Percentiles rank a stretch among this genome's conserved stretches.
Conservation (phyloP, 2,113 vertebrate species). For the Dunckerocampus dactyliophorus region DNA sequence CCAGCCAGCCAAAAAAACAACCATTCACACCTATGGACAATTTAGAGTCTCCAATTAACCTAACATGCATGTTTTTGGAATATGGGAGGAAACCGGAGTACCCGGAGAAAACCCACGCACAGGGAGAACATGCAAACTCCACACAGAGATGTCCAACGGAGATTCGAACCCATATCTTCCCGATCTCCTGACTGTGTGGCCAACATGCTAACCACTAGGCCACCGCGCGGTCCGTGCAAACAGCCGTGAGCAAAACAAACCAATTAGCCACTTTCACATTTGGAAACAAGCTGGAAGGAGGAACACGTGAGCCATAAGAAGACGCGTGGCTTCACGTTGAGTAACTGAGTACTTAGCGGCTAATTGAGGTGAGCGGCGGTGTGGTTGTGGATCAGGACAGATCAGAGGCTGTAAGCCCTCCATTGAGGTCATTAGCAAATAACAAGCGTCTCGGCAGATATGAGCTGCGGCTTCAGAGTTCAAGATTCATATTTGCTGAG, state of each 20-base stretch:
- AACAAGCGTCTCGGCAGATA: slow-evolving; percentile 5
- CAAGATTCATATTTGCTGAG: slow-evolving; percentile 5
- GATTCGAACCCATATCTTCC: too few species aligned
- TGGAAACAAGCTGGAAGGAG: neutral
- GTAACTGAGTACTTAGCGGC: slow-evolving; percentile 8
- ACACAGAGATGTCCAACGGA: too few species aligned
- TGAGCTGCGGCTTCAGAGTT: slow-evolving; percentile 1
- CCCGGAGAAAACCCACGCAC: too few species aligned
- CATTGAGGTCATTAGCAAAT: slow-evolving; percentile 7
- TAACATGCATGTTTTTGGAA: too few species aligned
- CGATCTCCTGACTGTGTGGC: too few species aligned
- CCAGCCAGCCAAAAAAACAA: too few species aligned
- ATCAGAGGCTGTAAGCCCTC: slow-evolving; percentile 9
- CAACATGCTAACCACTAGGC: too few species aligned
- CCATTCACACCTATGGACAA: too few species aligned
- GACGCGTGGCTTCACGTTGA: slow-evolving; percentile 16
- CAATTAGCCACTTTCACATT: slow-evolving; percentile 26
- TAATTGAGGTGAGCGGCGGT: slow-evolving; percentile 9
- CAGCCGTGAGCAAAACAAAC: slow-evolving; percentile 40
- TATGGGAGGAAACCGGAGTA: too few species aligned
- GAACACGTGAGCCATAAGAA: neutral
- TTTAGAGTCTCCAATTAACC: too few species aligned
- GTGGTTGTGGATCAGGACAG: slow-evolving; percentile 25
- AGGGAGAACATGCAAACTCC: too few species aligned
- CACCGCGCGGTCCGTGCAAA: neutral